These are phyloP conservation scores for Ricordea florida DNA, from an alignment of 92 coral and sea anemone genomes.

Conservation along the genomic window DNA sequence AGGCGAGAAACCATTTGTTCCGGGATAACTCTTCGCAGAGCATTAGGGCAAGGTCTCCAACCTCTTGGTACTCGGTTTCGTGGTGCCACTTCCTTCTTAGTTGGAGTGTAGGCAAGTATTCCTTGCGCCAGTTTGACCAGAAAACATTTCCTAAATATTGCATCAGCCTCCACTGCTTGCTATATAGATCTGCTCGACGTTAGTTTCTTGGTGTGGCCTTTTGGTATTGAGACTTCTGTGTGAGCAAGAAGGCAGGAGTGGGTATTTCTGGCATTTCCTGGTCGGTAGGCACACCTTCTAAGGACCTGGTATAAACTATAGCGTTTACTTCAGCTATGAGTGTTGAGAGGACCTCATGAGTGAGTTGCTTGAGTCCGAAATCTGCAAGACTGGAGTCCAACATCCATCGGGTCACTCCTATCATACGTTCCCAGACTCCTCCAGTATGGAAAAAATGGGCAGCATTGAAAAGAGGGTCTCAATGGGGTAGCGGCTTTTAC, in stretches of 20 bases:
- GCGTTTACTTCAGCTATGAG: slow-evolving; percentile 36
- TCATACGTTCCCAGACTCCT: too few relatives aligned
- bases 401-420: too few relatives aligned
- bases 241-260: slow-evolving; percentile 25
- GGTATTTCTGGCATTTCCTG: slow-evolving; percentile 28
- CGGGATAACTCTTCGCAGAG: slow-evolving; percentile 33
- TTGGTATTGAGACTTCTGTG: slow-evolving; percentile 11
- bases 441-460: too few relatives aligned
- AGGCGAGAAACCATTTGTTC: slow-evolving; percentile 39
- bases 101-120: slow-evolving; percentile 19
- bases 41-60: slow-evolving; percentile 6
- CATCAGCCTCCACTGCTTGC: slow-evolving; percentile 37
- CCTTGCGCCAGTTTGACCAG: slow-evolving; percentile 33
- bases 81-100: slow-evolving; percentile 34
- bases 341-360: slow-evolving; percentile 22
- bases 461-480: too few relatives aligned
- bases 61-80: neutral
- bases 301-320: slow-evolving; percentile 27
- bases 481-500: too few relatives aligned
- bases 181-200: neutral
- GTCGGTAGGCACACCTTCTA: slow-evolving; percentile 10
- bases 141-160: slow-evolving; percentile 16
- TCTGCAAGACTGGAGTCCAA: too few relatives aligned
- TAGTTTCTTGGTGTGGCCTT: slow-evolving; percentile 15
- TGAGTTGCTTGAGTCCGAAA: neutral